Evolutionary conservation across 2,888 invertebrate species (phyloP), one percentile per base, ranked within the genome.

Genomic region (Noctua comes): DNA sequence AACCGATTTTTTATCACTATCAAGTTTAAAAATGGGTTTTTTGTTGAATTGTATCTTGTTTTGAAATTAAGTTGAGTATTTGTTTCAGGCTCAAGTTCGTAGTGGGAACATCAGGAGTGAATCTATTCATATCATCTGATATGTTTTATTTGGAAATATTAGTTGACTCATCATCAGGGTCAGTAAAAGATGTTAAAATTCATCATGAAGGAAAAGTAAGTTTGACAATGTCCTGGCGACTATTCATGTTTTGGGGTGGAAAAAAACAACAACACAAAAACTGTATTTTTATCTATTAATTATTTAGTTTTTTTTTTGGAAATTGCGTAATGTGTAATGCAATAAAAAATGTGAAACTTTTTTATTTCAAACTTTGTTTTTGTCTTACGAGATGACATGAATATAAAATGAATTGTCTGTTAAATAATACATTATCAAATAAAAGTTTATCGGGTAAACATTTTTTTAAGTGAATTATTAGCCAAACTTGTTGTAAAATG

Each of bases 121-220:
- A 98, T 91, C 97, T 99, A 82, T 99, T 99, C 92, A 99, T 99
- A 93, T 99, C 99, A 64, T 99, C 99, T 0, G 99, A 99, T 93
- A 99, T 99, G 99, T 99, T 99, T 95, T 99, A 99, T 94, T 97
- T 99, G 88, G 99, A 99, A 97, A 98, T 99, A 90, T 96, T 98
- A 75, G 97, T 99, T 76, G 99, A 99, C 31, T 68, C 68, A 91
- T 97, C 98, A 6, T 97, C 97, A 62, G 99, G 99, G 43, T 97
- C 97, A 54, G 98, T 99, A 0, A 98, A 98, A 92, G 99, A 99
- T 97, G 99, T 99, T 1, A 97, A 97, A 93, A 97, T 99, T 77
- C 99, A 99, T 94, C 99, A 99, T 93, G 99, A 99, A 94, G 98
- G 98, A 90, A 98, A 98, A 96, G 97, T 97, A 92, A 92, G 81